Evolutionary conservation across 2,113 vertebrate species (phyloP).

Genomic region (Anarrhichthys ocellatus): DNA sequence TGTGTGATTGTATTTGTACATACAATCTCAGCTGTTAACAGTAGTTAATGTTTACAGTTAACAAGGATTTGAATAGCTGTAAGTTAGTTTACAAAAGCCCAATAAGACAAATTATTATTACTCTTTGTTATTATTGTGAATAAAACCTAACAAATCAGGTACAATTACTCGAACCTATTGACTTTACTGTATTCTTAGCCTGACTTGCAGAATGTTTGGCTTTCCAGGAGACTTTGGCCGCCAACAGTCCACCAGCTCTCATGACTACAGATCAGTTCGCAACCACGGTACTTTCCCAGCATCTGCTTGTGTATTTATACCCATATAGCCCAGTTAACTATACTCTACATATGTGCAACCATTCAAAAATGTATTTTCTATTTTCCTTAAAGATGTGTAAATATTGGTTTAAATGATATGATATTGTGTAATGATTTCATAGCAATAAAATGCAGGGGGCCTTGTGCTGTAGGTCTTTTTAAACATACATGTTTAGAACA

Average conservation of each 20-base stretch:
- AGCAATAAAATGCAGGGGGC: background rate
- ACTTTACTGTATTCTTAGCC: constrained; percentile 65
- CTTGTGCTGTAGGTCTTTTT: background rate
- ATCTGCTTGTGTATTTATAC: constrained; percentile 81
- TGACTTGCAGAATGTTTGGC: constrained; percentile 58
- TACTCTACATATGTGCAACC: constrained; percentile 24
- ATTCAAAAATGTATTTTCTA: background rate
- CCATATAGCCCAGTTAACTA: constrained; percentile 33
- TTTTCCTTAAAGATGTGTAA: background rate
- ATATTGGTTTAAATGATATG: background rate
- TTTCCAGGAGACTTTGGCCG: constrained; percentile 54
- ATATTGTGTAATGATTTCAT: background rate
- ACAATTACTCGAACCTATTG: background rate
- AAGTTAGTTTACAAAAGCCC: background rate
- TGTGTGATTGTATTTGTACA: background rate
- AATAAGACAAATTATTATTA: background rate
- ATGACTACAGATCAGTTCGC: constrained; percentile 78
- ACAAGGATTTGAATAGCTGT: background rate
- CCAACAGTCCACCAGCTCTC: constrained; percentile 74
- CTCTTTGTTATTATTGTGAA: background rate
- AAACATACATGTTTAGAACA: accelerated
- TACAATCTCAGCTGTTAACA: background rate
- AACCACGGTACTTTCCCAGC: constrained; percentile 80
- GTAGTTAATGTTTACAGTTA: background rate
- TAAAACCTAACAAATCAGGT: background rate